These are phyloP conservation scores for Junco hyemalis DNA, from an alignment of 2,113 vertebrate species.

Conservation along the genomic window DNA sequence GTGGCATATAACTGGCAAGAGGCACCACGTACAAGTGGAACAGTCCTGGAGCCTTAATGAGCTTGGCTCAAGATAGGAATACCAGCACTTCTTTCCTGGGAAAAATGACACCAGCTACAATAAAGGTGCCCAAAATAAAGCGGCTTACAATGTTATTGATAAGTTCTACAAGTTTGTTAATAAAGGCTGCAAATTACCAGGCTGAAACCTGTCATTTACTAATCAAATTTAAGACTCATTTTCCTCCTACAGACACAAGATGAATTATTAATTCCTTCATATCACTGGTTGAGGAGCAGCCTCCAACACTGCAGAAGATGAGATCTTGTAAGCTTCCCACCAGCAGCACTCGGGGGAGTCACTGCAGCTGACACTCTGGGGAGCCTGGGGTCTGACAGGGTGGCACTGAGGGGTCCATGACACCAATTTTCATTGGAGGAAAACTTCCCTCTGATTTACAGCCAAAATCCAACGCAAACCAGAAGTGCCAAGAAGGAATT, in stretches of 20 bases:
- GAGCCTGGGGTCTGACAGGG: background rate
- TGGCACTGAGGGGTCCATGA: background rate
- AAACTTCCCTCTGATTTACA: background rate
- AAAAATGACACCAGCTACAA: background rate
- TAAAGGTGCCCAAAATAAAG: background rate
- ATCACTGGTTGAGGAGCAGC: conserved; percentile 30
- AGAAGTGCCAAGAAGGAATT: background rate
- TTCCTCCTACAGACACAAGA: conserved; percentile 62
- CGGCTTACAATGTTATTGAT: background rate
- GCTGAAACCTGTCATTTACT: conserved; percentile 69
- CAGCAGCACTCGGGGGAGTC: background rate
- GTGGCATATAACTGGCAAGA: background rate
- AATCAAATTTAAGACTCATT: conserved; percentile 66
- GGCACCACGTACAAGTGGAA: background rate
- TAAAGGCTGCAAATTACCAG: conserved; percentile 60
- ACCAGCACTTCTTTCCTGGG: background rate
- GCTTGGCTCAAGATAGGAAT: background rate
- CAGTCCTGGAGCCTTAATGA: background rate
- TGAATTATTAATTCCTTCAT: conserved; percentile 65
- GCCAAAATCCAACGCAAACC: background rate
- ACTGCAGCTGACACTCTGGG: background rate
- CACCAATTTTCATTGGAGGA: background rate
- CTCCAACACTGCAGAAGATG: conserved; percentile 39
- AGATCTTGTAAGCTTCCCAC: conserved; percentile 10
- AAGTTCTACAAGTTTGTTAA: conserved; percentile 68